Base-by-base conservation (phyloP, 1,140 invertebrate species). In the Oscheius sp. region DNA sequence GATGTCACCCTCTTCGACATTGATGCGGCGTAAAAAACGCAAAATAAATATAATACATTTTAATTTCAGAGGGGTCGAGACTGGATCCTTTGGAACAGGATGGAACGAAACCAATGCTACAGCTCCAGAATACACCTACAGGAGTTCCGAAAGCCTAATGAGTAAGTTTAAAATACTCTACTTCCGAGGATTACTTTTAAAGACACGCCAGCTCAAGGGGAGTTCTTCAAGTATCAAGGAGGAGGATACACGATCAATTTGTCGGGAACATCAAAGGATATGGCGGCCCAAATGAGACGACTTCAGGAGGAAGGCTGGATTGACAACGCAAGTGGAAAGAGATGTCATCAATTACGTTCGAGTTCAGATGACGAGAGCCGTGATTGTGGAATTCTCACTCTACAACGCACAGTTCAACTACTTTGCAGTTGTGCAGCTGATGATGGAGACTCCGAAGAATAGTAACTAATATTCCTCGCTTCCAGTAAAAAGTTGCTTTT, bases 341-440 rank as follows among this genome's bases (percentile, higher is more conserved):
- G 28, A 34, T 36, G 18, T 64, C 29, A 62, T 7, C 29, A 55
- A 61, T 29, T 36, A 18, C 20, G 3, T 15, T 67, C 7, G 18
- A 52, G 18, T 52, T 66, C 76, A 81, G 62, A 80, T 85, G 55
- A 89, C 89, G 0, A 75, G 88, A 72, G 88, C 88, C 3, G 84
- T 89, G 13, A 87, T 89, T 72, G 81, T 88, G 3, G 88, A 89
- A 75, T 88, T 89, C 76, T 88, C 88, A 2, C 84, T 86, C 13
- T 89, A 88, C 78, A 89, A 89, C 79, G 85, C 88, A 1, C 86
- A 88, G 68, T 77, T 75, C 15, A 74, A 79, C 34, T 78, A 73
- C 23, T 75, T 79, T 32, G 73, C 75, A 4, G 78, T 76, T 3
- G 52, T 63, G 36, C 76, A 78, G 36, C 29, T 75, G 18, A 2